A percentile compares a stretch with the other conserved stretches of the same genome.
Evolutionary conservation across 2,113 vertebrate species (phyloP).

Genomic region (Lontra canadensis): DNA sequence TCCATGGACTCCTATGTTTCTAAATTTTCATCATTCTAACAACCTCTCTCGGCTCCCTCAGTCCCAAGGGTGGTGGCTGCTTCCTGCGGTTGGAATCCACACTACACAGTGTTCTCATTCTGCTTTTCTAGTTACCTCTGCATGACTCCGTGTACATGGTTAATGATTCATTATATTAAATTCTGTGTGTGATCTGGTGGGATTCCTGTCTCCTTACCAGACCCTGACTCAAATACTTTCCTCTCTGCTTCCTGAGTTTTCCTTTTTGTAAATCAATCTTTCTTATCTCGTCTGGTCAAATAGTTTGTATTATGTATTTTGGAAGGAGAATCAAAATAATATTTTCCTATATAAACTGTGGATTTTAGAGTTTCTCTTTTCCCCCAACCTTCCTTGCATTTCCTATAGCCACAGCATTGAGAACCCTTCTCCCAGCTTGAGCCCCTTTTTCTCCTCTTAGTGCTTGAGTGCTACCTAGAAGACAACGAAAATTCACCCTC

Average conservation of each 20-base stretch:
- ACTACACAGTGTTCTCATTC: not conserved
- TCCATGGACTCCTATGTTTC: not conserved
- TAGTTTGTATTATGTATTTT: not conserved
- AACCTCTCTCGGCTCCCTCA: not conserved
- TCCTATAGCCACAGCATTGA: not conserved
- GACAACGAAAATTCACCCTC: not conserved
- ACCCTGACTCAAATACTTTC: not conserved
- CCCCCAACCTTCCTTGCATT: not conserved
- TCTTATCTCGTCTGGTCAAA: not conserved
- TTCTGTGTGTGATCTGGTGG: not conserved
- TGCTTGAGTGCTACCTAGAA: not conserved
- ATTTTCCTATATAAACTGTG: not conserved
- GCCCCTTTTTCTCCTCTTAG: not conserved
- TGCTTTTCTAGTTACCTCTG: not conserved
- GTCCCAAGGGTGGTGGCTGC: not conserved
- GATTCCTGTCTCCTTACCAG: not conserved
- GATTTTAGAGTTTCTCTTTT: not conserved
- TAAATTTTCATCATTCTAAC: not conserved
- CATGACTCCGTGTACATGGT: not conserved
- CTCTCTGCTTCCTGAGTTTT: not conserved
- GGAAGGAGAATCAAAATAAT: not conserved
- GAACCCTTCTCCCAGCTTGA: not conserved
- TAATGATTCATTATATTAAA: not conserved
- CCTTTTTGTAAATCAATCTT: not conserved
- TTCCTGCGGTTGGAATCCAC: not conserved